Percentiles rank a stretch among this genome's conserved stretches.
Conservation (phyloP, 2,113 vertebrate genomes). For the Hirundichthys speculiger region DNA sequence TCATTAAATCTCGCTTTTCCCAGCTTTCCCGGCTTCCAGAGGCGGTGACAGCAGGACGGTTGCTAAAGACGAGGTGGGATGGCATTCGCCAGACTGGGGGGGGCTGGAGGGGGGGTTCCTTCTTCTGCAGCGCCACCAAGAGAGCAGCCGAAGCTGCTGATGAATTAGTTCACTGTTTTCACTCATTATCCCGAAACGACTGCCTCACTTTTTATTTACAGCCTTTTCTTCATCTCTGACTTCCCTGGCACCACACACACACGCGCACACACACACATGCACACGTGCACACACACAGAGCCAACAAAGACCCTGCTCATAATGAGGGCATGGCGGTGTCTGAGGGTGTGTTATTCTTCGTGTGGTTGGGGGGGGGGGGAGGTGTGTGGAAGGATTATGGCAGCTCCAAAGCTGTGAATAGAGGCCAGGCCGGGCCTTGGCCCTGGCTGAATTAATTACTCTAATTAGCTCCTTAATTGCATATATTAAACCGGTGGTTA, state of each 20-base stretch:
- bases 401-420: constrained; percentile 80
- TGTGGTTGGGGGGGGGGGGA: constrained; percentile 40
- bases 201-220: constrained; percentile 71
- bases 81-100: constrained; percentile 46
- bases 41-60: constrained; percentile 32
- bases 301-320: constrained; percentile 71
- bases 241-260: constrained; percentile 68
- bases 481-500: constrained; percentile 81
- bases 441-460: constrained; percentile 84
- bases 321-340: constrained; percentile 68
- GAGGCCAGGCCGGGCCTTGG: constrained; percentile 73
- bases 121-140: constrained; percentile 54
- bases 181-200: constrained; percentile 66
- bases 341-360: constrained; percentile 66
- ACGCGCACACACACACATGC: constrained; percentile 18
- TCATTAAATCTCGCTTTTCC: constrained; percentile 36
- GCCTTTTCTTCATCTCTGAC: constrained; percentile 67
- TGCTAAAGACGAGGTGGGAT: constrained; percentile 54
- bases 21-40: constrained; percentile 32
- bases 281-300: constrained; percentile 29
- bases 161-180: constrained; percentile 78
- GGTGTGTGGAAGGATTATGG: constrained; percentile 76
- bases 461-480: constrained; percentile 86
- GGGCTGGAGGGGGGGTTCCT: constrained; percentile 39
- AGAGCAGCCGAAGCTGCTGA: constrained; percentile 63